Percentiles rank a stretch among this genome's conserved stretches.
phyloP scores from a whole-genome alignment of 2,888 invertebrate species.

The Rhimphoctona megacephalus region DNA sequence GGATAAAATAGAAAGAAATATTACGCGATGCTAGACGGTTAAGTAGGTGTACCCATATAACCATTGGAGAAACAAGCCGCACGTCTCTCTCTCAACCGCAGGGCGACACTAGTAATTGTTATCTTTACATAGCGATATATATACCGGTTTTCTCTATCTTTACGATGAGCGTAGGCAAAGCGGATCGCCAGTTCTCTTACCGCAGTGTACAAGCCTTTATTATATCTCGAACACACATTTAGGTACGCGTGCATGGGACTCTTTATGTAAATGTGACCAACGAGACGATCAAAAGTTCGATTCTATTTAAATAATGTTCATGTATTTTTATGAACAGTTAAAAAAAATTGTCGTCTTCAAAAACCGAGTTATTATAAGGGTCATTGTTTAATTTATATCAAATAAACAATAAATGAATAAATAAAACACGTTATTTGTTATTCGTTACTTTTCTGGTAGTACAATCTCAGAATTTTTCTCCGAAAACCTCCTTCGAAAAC shows the following conservation, averaged over 20 bases:
- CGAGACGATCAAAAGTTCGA: not conserved
- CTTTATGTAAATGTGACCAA: slow-evolving; percentile 14
- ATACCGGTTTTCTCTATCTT: slow-evolving; percentile 70
- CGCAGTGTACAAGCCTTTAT: slow-evolving; percentile 52
- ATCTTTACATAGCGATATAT: slow-evolving; percentile 68
- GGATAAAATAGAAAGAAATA: slow-evolving; percentile 43
- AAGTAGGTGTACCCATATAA: slow-evolving; percentile 54
- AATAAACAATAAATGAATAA: not conserved
- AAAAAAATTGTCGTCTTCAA: no score
- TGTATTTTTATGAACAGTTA: not conserved
- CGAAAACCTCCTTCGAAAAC: no score
- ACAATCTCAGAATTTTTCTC: not conserved
- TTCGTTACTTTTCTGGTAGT: not conserved
- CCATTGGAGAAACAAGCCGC: slow-evolving; percentile 51
- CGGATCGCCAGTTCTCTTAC: slow-evolving; percentile 58
- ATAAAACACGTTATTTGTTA: not conserved
- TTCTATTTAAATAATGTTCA: not conserved
- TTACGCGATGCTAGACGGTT: slow-evolving; percentile 45
- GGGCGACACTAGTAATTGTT: slow-evolving; percentile 70
- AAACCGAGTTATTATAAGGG: no score
- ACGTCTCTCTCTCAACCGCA: slow-evolving; percentile 48
- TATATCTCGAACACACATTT: slow-evolving; percentile 49
- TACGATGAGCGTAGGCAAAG: slow-evolving; percentile 69
- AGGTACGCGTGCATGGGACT: slow-evolving; percentile 27
- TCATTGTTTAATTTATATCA: not conserved